phyloP scores from a whole-genome alignment of 2,113 vertebrate genomes.

The Fulmarus glacialis region DNA sequence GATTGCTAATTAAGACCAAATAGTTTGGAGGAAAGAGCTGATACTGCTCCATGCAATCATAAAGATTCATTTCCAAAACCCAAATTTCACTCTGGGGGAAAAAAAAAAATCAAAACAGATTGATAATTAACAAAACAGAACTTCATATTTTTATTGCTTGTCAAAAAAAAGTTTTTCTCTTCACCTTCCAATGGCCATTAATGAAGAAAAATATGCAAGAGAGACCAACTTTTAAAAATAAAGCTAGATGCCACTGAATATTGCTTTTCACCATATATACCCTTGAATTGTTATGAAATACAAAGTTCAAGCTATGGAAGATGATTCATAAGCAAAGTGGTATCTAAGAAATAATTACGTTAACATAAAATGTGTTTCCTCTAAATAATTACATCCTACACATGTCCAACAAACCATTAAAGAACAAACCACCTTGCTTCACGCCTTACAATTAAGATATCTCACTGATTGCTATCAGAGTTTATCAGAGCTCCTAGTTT shows the following conservation, averaged over 20 bases:
- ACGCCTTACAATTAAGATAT: neutral
- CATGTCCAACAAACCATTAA: neutral
- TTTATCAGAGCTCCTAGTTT: neutral
- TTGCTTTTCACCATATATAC: neutral
- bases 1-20: neutral
- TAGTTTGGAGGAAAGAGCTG: neutral
- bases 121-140: neutral
- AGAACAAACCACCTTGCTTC: neutral
- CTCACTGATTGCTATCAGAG: neutral
- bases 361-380: neutral
- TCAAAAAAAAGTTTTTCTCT: neutral
- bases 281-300: neutral
- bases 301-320: neutral
- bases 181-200: neutral
- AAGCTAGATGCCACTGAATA: neutral
- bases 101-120: neutral
- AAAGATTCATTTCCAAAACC: neutral
- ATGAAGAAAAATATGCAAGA: neutral
- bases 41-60: neutral
- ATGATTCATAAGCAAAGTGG: neutral
- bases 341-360: neutral
- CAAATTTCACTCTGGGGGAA: neutral
- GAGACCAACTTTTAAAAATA: neutral
- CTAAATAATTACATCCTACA: neutral
- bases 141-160: neutral